These are phyloP conservation scores for Bucorvus abyssinicus DNA, from an alignment of 2,797 vertebrate genomes.

Conservation along the genomic window DNA sequence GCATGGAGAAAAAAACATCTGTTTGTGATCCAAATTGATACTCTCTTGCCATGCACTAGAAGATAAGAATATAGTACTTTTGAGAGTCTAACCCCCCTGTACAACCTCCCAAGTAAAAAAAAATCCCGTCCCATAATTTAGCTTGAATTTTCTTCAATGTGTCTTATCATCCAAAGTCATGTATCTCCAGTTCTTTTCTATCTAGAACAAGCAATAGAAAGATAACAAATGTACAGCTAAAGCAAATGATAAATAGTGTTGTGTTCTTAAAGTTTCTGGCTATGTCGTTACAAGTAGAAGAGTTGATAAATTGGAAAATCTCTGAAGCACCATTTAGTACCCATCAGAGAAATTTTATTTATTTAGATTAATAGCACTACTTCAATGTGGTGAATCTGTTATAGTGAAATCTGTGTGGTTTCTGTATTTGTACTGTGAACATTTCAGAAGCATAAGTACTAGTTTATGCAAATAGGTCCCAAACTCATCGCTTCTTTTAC, in stretches of 20 bases:
- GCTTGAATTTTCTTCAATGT: neutral
- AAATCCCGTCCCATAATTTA: neutral
- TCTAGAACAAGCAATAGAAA: neutral
- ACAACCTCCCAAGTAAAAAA: neutral
- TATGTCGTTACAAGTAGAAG: neutral
- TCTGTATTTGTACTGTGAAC: constrained; percentile 6
- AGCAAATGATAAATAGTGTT: neutral
- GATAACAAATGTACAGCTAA: neutral
- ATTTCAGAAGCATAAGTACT: constrained; percentile 9
- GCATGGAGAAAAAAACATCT: neutral
- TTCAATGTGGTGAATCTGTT: constrained; percentile 11
- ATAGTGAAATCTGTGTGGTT: neutral
- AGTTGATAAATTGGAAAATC: constrained; percentile 20
- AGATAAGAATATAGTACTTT: neutral
- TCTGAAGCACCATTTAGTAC: neutral
- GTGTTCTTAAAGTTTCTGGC: neutral
- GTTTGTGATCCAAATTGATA: neutral
- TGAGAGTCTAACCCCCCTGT: neutral
- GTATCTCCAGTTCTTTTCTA: neutral
- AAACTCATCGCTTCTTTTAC: constrained; percentile 54
- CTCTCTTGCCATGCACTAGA: neutral
- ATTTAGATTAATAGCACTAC: constrained; percentile 18
- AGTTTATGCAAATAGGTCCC: constrained; percentile 55
- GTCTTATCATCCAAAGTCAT: neutral
- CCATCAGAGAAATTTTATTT: constrained; percentile 11